Base-by-base conservation (phyloP, 2,113 vertebrate species). In the Chloropsis hardwickii region DNA sequence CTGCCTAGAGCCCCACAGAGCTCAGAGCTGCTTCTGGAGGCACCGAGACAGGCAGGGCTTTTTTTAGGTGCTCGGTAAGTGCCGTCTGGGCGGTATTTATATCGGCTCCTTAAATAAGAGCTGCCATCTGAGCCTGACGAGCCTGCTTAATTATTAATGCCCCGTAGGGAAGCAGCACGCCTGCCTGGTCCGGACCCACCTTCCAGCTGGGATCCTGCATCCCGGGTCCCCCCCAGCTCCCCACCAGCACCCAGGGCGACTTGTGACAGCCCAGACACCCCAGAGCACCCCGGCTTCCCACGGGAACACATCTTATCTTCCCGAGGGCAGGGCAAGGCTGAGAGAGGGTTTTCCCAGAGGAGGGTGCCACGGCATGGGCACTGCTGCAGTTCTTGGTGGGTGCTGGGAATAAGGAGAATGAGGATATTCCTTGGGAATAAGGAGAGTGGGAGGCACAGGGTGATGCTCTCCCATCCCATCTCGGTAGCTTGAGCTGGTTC, bases 141-240 rank as follows among this genome's bases (percentile, higher is more conserved):
- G 60, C 93, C 95, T 96, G 94, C 90, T 97, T 94, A 97, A 97
- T 97, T 97, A 97, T 97, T 97, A 96, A 97, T 47, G 87, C 28
- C 60, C 81, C 6, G 31, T 5, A 9, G 90, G 90, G 79, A 86
- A 62, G 79, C 2, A 18, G 42, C 35, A 87, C 2, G 33, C 70
- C 70, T 1, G 64, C 81, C 81, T 16, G 62, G 11, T 74, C 57
- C 44, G 1, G 0, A 61, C 61, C 69, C 88, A 44, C 81, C 72
- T 33, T 53, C 84, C 81, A 1, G 0, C 64, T 57, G 60, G 42
- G 27, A 50, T 66, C 33, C 71, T 5, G 5, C 57, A 60, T 31
- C 33, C 48, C 1, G 0, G 24, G 2, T 12, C 23, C 29, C 51
- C 51, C 40, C 29, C 12, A 1, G 35, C 24, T 82, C 35, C 54